Conservation (phyloP, 2,888 invertebrate species). For the Prosopocoilus inquinatus region DNA sequence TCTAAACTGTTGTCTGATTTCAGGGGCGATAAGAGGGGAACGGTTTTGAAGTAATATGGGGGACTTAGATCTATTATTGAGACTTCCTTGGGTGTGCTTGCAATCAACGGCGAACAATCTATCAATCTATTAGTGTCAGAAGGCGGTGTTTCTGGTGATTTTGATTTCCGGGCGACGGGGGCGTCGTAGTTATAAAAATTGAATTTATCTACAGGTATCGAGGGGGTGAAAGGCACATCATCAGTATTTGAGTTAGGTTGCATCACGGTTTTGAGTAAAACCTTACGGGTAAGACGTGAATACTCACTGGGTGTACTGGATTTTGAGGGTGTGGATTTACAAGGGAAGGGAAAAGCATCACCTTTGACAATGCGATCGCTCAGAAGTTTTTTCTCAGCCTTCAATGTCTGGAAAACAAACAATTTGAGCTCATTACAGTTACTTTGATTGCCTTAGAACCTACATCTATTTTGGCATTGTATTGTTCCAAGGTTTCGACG, state of each 20-base stretch:
- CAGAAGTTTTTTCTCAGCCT: constrained; percentile 11
- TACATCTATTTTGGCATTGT: constrained; percentile 15
- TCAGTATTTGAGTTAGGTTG: no score
- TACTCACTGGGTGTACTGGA: constrained; percentile 17
- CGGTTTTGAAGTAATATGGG: no score
- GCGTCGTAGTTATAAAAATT: no score
- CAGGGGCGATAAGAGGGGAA: no score
- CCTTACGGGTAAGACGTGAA: constrained; percentile 2
- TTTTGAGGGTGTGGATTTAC: neutral
- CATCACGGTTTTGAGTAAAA: no score
- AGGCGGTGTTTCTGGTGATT: neutral
- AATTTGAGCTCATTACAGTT: neutral
- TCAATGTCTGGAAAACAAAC: constrained; percentile 10
- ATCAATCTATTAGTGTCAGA: neutral
- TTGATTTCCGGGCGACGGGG: no score
- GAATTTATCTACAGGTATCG: no score
- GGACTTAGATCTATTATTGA: no score
- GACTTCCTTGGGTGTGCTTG: no score
- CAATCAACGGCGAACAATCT: no score
- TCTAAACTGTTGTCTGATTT: no score
- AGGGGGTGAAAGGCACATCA: no score
- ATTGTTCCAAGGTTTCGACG: constrained; percentile 14
- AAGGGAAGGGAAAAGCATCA: neutral
- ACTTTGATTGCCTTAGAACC: neutral
- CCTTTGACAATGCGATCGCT: constrained; percentile 8